Base-by-base conservation (phyloP, 2,888 invertebrate species). In the Cephus pygmeus region DNA sequence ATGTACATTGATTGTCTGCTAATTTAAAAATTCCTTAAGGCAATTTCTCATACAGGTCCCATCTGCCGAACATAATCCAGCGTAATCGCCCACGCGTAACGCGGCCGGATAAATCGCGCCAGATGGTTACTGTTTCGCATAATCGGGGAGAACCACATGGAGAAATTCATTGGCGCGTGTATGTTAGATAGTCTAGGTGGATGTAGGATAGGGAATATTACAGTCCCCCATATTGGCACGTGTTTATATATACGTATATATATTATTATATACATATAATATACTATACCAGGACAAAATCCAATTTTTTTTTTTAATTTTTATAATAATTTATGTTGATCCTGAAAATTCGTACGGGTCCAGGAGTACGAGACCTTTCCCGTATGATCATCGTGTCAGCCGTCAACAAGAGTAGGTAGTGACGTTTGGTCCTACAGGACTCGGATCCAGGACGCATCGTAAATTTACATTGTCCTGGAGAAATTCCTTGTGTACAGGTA, bases 31-130 rank as follows among this genome's bases (percentile, higher is more conserved):
- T 71, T 71, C 69, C 69, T 30, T 71, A 75, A 79, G 76, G 81
- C 81, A 79, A 81, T 84, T 81, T 78, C 79, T 78, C 77, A 81
- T 76, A 0, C 74, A 77, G 76, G 40, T 77, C 84, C 84, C 85
- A 84, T 82, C 85, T 87, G 85, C 82, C 83, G 80, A 81, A 82
- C 82, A 77, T 80, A 83, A 87, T 87, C 85, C 81, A 78, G 75
- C 83, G 81, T 82, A 85, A 87, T 85, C 85, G 82, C 80, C 79
- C 81, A 80, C 83, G 82, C 80, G 82, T 83, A 83, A 84, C 84
- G 82, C 81, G 76, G 75, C 78, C 79, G 75, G 79, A 78, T 79
- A 81, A 71, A 15, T 73, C 73, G 80, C 75, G 80, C 83, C 87
- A 87, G 85, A 83, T 87, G 87, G 83, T 81, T 76, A 71, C 79